Percentiles rank a stretch among this genome's conserved stretches.
These are phyloP conservation scores for Palythoa caribaeorum DNA, from an alignment of 92 coral and sea anemone genomes.

Conservation along the genomic window DNA sequence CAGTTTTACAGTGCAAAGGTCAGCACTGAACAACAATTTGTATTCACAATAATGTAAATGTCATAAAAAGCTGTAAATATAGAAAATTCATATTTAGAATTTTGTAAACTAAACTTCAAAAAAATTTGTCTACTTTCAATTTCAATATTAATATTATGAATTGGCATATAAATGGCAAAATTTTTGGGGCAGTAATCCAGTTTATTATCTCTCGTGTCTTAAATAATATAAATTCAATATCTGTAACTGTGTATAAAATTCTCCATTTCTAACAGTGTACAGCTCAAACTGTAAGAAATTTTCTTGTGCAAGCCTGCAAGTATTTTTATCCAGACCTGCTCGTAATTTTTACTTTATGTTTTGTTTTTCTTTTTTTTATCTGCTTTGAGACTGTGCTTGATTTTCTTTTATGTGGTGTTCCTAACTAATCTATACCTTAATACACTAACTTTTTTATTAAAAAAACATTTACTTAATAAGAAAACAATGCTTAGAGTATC, in stretches of 20 bases:
- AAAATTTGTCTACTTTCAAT: not conserved
- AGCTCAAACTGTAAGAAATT: not conserved
- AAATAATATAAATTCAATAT: constrained; percentile 1
- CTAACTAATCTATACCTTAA: not conserved
- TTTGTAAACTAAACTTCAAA: constrained; percentile 6
- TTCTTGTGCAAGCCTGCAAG: not conserved
- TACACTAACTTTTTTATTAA: not conserved
- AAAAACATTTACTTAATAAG: not conserved
- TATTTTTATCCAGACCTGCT: not conserved
- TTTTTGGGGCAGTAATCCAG: constrained; percentile 8
- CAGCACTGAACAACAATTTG: not conserved
- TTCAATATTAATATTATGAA: not conserved
- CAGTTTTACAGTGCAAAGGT: constrained; percentile 3
- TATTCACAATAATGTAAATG: constrained; percentile 12
- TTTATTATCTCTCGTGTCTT: not conserved
- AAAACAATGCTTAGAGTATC: not conserved
- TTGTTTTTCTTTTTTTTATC: not conserved
- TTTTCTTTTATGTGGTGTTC: not conserved
- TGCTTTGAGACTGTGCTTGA: not conserved
- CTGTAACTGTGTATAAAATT: not conserved
- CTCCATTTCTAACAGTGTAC: constrained; percentile 2
- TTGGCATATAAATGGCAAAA: not conserved
- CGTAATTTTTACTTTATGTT: not conserved
- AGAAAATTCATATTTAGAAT: not conserved
- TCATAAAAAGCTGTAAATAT: constrained; percentile 2